Conservation (phyloP, 2,888 invertebrate species). For the Leuctra nigra region DNA sequence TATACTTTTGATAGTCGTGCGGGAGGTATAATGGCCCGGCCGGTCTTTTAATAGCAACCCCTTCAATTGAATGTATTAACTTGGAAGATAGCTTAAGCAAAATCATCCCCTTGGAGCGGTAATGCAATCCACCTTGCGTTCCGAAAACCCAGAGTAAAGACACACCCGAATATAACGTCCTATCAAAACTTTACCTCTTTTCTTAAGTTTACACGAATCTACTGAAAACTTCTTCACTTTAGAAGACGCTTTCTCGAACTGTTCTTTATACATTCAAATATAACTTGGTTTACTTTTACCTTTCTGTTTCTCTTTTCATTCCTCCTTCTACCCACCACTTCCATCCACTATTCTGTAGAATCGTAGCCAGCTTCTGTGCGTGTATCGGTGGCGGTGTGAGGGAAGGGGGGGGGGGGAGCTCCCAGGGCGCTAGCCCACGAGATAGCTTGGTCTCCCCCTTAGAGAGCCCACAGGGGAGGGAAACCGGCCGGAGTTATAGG, state of each 20-base stretch:
- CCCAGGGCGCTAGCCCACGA: neutral
- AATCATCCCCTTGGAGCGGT: slow-evolving; percentile 4
- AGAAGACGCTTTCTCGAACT: slow-evolving; percentile 6
- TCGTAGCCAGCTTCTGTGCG: neutral
- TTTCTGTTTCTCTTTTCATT: slow-evolving; percentile 3
- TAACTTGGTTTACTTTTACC: slow-evolving; percentile 11
- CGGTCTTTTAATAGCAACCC: neutral
- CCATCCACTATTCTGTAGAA: neutral
- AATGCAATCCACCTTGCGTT: neutral
- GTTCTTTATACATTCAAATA: slow-evolving; percentile 9
- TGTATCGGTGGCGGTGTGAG: neutral
- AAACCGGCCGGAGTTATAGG: neutral
- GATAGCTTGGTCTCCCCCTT: neutral
- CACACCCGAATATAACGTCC: slow-evolving; percentile 2
- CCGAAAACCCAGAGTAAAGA: neutral
- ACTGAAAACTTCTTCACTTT: slow-evolving; percentile 10
- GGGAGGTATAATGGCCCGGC: neutral
- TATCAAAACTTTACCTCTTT: slow-evolving; percentile 8
- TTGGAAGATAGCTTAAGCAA: neutral
- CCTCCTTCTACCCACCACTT: neutral
- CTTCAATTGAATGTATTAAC: neutral
- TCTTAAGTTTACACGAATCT: slow-evolving; percentile 13
- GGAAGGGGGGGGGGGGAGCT: no score
- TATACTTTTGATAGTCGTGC: slow-evolving; percentile 5
- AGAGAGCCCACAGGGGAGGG: neutral